Evolutionary conservation across 2,113 vertebrate genomes (phyloP).

Genomic region (Hemicordylus capensis): DNA sequence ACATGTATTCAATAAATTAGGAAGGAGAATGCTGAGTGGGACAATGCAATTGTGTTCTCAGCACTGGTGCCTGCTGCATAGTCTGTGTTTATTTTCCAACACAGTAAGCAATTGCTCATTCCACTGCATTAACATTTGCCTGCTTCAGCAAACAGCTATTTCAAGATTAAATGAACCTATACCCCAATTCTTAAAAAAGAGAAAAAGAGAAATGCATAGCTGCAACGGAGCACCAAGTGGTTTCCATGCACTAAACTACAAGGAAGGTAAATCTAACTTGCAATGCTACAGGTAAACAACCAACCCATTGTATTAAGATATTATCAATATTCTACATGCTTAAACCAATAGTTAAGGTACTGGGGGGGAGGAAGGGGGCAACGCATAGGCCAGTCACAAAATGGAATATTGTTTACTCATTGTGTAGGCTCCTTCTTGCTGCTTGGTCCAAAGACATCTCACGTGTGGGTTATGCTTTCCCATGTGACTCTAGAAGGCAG

Average conservation of each 20-base stretch:
- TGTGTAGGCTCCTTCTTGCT: too few relatives aligned
- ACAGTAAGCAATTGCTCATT: conserved; percentile 12
- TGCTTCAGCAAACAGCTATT: neutral
- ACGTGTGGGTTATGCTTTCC: too few relatives aligned
- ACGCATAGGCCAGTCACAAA: neutral
- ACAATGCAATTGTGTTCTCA: conserved; percentile 8
- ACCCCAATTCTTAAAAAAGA: neutral
- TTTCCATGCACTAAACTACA: neutral
- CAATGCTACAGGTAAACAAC: neutral
- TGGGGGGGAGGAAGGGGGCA: neutral
- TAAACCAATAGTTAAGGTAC: neutral
- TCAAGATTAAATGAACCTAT: neutral
- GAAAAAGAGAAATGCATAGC: neutral
- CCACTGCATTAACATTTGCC: neutral
- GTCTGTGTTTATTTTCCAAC: conserved; percentile 22
- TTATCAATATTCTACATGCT: neutral
- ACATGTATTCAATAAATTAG: neutral
- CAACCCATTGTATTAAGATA: neutral
- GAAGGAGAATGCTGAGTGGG: conserved; percentile 24
- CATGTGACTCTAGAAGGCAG: too few relatives aligned
- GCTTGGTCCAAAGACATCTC: too few relatives aligned
- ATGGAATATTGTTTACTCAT: too few relatives aligned
- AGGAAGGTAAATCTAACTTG: neutral
- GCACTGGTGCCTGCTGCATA: neutral
- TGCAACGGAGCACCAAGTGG: neutral